Base-by-base conservation (phyloP, 35 echinoderm and acorn worm species). In the Heliocidaris erythrogramma region DNA sequence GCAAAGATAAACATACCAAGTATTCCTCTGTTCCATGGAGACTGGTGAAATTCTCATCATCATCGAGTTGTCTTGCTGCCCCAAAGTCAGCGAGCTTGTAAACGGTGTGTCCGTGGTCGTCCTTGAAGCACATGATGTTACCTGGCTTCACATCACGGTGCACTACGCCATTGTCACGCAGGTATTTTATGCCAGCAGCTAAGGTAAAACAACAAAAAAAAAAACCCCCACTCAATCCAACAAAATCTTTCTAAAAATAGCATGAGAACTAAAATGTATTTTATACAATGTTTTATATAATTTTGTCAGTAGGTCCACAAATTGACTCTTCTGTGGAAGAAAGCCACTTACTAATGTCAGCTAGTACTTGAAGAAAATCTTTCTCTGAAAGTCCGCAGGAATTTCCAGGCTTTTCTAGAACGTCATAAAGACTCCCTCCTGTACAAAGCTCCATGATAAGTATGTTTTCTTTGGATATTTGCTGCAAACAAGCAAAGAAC, bases 1-100 rank as follows among this genome's bases (percentile, higher is more conserved):
- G 29, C 11, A 87, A 87, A 9, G 8, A 89, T 31, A 32, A 49
- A 94, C 93, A 94, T 95, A 97, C 98, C 59, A 99, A 85, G 50
- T 99, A 99, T 97, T 99, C 98, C 93, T 99, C 98, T 11, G 98
- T 99, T 52, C 98, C 98, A 92, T 99, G 97, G 0, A 99, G 88
- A 16, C 96, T 97, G 90, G 95, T 96, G 49, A 97, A 99, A 48
- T 97, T 96, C 42, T 97, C 94, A 16, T 96, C 96, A 84, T 96
- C 97, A 17, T 94, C 88, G 8, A 99, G 85, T 65, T 99, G 95
- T 88, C 98, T 48, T 53, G 98, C 98, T 42, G 98, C 98, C 31
- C 98, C 98, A 94, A 99, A 99, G 56, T 99, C 98, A 8, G 98
- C 98, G 18, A 99, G 92, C 94, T 99, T 99, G 93, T 96, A 97